Percentiles rank a stretch among this genome's conserved stretches.
phyloP scores from a whole-genome alignment of 2,113 vertebrate genomes.

The Abramis brama region DNA sequence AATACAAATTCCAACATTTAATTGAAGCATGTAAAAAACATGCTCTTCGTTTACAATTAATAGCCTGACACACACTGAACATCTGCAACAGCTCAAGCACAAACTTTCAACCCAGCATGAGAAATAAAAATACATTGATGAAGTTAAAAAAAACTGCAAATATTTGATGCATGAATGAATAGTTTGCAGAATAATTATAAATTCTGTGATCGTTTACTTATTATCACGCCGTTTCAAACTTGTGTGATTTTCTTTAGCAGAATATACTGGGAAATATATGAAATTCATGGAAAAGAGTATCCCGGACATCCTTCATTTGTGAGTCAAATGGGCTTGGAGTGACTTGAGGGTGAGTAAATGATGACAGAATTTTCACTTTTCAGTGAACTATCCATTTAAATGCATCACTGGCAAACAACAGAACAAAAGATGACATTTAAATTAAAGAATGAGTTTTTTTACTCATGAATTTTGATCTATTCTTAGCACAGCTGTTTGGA shows the following conservation, averaged over 20 bases:
- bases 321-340: not conserved
- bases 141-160: not conserved
- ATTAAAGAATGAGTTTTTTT: not conserved
- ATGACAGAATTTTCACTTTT: not conserved
- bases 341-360: not conserved
- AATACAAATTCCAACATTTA: not conserved
- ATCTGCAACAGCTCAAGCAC: constrained; percentile 6
- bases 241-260: not conserved
- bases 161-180: too few species aligned
- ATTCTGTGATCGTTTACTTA: not conserved
- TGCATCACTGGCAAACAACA: not conserved
- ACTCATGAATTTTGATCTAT: not conserved
- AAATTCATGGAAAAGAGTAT: not conserved
- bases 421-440: not conserved
- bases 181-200: not conserved
- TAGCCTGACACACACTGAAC: not conserved
- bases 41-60: constrained; percentile 10
- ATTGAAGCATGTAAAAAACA: constrained; percentile 39
- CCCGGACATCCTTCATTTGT: too few species aligned
- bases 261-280: not conserved
- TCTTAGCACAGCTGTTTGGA: not conserved
- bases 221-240: not conserved
- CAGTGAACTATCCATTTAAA: not conserved
- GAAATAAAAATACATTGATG: not conserved
- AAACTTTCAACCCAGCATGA: not conserved